Base-by-base conservation (phyloP, 2,113 vertebrate genomes). In the Sphaerodactylus townsendi region DNA sequence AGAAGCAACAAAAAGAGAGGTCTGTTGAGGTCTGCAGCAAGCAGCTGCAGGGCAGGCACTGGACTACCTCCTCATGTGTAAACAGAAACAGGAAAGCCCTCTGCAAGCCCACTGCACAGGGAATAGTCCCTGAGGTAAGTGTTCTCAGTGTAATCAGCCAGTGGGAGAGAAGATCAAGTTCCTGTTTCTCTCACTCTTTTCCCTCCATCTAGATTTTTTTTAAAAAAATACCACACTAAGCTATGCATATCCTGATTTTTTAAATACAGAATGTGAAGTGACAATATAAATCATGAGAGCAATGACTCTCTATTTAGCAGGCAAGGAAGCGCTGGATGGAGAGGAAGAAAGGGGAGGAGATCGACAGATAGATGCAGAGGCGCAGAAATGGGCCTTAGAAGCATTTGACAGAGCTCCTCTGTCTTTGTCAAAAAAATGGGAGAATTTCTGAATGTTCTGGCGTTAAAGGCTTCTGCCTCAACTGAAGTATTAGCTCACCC, bases 351-450 rank as follows among this genome's bases (percentile, higher is more conserved):
- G 84, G 86, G 30, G 73, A 88, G 72, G 56, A 92, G 86, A 90
- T 4, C 91, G 79, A 87, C 74, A 83, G 56, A 88, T n/a, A 91
- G 56, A 66, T 77, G 59, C 21, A 81, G 33, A 79, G 37, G 66
- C 76, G 44, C 41, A 85, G 86, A 87, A 91, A 89, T 77, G 85
- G 87, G 90, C 90, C 88, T 90, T 69, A 77, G 81, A 88, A 88
- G 75, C 48, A 73, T 92, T 87, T 92, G 88, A 83, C 0, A 1
- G 64, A 85, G 68, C 65, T 88, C 53, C 41, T 92, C 85, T 88
- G 23, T 68, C 87, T 88, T 89, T 90, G 83, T 91, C 88, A 92
- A 68, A 83, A 86, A 89, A 90, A 21, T 46, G 88, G 44, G 81
- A 91, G 79, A 75, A 77, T 66, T 33, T 77, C 69, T 90, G 87